Base-by-base conservation (phyloP, 2,888 invertebrate genomes). In the Andrena praecox region DNA sequence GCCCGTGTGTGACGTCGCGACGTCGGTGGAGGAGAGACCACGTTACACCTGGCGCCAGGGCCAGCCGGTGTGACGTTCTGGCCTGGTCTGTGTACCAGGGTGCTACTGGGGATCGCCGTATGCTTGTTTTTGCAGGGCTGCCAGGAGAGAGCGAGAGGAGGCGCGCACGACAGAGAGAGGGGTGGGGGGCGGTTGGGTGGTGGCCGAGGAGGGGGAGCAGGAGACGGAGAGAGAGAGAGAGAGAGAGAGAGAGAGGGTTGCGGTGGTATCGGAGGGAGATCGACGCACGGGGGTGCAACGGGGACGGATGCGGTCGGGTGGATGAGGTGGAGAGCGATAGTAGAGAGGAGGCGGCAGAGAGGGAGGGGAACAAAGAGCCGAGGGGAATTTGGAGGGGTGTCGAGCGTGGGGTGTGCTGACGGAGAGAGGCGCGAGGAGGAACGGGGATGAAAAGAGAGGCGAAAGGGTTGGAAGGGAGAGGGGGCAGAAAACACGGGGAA, bases 81-180 rank as follows among this genome's bases (percentile, higher is more conserved):
- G 80, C 84, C 90, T 86, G 89, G 78, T 85, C 87, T 88, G 87
- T 86, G 87, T 89, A 88, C 88, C 90, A 90, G 88, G 90, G 77
- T 90, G 90, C 91, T 91, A 91, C 89, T 87, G 87, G 89, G 85
- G 85, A 85, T 87, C 85, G 87, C 82, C 86, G 89, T 89, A 88
- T 86, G 89, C 90, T 90, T 91, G 91, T 91, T 91, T 91, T 91
- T 90, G 90, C 91, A 89, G 85, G 82, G 80, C 85, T 74, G 79
- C 80, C 71, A 72, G 73, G 75, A 66, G 85, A 69, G 79, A 82
- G 72, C 75, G 84, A 66, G 74, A 64, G 77, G 63, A 62, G 50
- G 16, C 52, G 31, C 8, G 48, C 0, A 24, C 24, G 77, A 60
- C 64, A 68, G 59, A 68, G 73, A 69, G 72, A 42, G 69, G 70